phyloP scores from a whole-genome alignment of 2,888 invertebrate genomes.

The Galeopsomyia nigrocyanea region DNA sequence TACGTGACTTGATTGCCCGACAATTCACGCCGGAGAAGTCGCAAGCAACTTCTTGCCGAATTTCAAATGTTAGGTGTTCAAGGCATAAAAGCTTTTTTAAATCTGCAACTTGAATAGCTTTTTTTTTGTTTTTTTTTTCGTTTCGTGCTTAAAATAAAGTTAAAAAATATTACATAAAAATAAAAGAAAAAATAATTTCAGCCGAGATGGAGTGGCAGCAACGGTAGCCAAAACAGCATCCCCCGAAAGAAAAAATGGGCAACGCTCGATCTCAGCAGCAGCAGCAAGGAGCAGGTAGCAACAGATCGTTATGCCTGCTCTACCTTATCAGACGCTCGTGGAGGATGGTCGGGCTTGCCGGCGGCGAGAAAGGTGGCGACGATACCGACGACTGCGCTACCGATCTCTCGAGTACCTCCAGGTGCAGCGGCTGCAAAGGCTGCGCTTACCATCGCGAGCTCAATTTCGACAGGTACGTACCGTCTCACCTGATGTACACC shows the following conservation, averaged over 20 bases:
- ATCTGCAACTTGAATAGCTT: too few relatives aligned
- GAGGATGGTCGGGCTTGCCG: constrained; percentile 73
- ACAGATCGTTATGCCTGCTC: constrained; percentile 72
- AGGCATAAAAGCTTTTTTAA: too few relatives aligned
- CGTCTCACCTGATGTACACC: too few relatives aligned
- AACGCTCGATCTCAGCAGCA: constrained; percentile 13
- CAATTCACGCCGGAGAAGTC: too few relatives aligned
- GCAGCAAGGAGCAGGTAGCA: background rate
- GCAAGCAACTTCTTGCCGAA: too few relatives aligned
- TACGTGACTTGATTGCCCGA: too few relatives aligned
- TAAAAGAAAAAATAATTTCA: too few relatives aligned
- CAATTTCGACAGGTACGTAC: constrained; percentile 60
- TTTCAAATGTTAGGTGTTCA: too few relatives aligned
- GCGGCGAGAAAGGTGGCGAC: constrained; percentile 48
- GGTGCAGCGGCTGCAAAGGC: constrained; percentile 63
- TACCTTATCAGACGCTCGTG: constrained; percentile 80
- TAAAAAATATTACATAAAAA: too few relatives aligned
- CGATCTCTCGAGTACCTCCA: constrained; percentile 57
- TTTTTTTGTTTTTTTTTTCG: too few relatives aligned
- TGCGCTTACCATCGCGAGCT: constrained; percentile 64
- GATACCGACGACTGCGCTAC: constrained; percentile 60
- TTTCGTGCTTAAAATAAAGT: too few relatives aligned
- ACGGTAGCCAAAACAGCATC: background rate
- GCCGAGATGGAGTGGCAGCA: too few relatives aligned
- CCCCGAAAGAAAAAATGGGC: constrained; percentile 29